Evolutionary conservation across 2,797 vertebrate genomes (phyloP).

Genomic region (Gadopsis marmoratus): DNA sequence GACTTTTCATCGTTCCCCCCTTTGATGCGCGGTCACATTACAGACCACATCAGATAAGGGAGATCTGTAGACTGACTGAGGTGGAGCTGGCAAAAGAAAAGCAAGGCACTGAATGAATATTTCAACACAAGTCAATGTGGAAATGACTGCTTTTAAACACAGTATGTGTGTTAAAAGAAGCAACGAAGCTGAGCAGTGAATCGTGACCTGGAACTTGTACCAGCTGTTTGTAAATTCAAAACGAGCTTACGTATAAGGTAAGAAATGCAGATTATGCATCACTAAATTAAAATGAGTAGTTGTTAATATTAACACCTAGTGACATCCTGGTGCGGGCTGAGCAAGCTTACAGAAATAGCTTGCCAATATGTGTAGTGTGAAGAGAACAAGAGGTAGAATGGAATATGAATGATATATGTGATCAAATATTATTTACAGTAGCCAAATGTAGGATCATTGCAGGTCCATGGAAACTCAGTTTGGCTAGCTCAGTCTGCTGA

Average conservation of each 20-base stretch:
- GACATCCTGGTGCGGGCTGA: no score
- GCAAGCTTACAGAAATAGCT: background rate
- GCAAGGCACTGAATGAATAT: constrained; percentile 31
- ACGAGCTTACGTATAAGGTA: background rate
- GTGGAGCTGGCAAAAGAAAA: constrained; percentile 4
- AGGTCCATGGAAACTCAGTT: no score
- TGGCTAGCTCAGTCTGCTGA: no score
- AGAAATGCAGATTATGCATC: background rate
- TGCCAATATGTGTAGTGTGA: background rate
- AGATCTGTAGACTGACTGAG: constrained; percentile 17
- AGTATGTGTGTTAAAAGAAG: background rate
- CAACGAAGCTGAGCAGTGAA: background rate
- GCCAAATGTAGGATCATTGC: no score
- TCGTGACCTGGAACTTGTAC: background rate
- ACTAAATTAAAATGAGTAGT: background rate
- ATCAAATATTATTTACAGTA: background rate
- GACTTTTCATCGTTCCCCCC: constrained; percentile 27
- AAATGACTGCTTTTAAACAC: constrained; percentile 15
- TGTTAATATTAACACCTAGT: background rate
- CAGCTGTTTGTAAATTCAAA: background rate
- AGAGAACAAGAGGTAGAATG: background rate
- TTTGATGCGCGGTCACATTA: constrained; percentile 54
- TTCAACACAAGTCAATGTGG: constrained; percentile 46
- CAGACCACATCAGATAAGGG: constrained; percentile 58
- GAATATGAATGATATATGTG: background rate